Conservation (phyloP, 2,888 invertebrate species). For the Morinoia aosen region DNA sequence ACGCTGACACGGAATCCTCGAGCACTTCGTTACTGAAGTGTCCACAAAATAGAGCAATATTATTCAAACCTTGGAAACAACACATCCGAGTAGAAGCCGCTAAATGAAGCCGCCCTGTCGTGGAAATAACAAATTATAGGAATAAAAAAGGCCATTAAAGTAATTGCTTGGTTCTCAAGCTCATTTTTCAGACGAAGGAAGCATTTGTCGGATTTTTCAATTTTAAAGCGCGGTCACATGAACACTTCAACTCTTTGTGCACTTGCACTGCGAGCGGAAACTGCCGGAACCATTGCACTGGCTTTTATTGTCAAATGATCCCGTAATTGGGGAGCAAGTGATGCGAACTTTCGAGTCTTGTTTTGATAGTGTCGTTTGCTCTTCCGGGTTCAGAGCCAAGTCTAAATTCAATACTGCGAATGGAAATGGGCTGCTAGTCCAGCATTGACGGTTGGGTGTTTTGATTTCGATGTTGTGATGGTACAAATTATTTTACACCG, state of each 20-base stretch:
- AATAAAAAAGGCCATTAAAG: neutral
- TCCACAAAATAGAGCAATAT: neutral
- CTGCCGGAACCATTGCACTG: neutral
- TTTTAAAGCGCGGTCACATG: neutral
- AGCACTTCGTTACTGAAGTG: neutral
- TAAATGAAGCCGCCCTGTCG: neutral
- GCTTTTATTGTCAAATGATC: neutral
- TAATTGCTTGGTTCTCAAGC: neutral
- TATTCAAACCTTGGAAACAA: neutral
- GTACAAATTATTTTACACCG: neutral
- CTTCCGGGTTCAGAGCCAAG: neutral
- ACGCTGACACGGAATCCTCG: neutral
- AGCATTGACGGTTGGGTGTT: neutral
- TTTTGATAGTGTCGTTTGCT: neutral
- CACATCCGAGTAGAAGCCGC: neutral
- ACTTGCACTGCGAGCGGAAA: neutral
- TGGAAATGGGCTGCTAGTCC: neutral
- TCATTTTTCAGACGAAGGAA: neutral
- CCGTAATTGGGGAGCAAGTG: neutral
- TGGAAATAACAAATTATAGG: neutral
- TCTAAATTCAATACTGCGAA: slow-evolving; percentile 1
- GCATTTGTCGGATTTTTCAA: neutral
- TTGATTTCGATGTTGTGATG: neutral
- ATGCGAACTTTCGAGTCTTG: neutral
- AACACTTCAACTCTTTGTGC: neutral